Evolutionary conservation across 1,140 invertebrate species (phyloP), one percentile per base, ranked within the genome.

Genomic region (Ptiloglossa arizonensis): DNA sequence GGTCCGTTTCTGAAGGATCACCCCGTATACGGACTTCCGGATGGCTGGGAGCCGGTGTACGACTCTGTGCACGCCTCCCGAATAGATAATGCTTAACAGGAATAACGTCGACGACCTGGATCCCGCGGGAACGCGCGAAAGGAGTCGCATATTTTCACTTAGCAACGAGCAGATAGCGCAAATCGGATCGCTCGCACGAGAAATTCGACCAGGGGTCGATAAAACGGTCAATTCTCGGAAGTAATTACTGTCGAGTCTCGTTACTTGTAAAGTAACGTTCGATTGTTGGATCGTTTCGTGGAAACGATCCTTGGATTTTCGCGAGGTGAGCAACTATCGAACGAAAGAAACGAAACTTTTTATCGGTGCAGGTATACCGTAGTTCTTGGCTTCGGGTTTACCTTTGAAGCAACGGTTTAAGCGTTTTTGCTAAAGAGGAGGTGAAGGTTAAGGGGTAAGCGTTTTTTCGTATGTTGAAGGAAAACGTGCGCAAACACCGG

Each of bases 41-140:
- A 13, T 32, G 19, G 24, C 41, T 27, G 11, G n/a, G 15, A 22
- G 32, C 32, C 27, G 27, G n/a, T 38, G 11, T 38, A n/a, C 32
- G 32, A 59, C 59, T 62, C 32, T 5, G 48, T 50, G 41, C 69
- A 71, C 19, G 69, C 19, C 69, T 60, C 56, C 44, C 29, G 22
- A 60, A 71, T 60, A 71, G 69, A 71, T 71, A 71, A 59, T 70
- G 68, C 38, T 57, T 46, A 59, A 71, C 69, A 50, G 56, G 59
- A 50, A 48, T 60, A 57, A 71, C 56, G 69, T 71, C 69, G 69
- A 50, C 69, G 69, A 60, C 69, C 56, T 38, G 27, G 44, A 50
- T 71, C 69, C 56, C 0, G 29, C 8, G 56, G 44, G 50, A 17
- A 60, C 27, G 41, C 41, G 69, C 24, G 69, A 60, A 71, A 59